Conservation (phyloP, 2,797 vertebrate species). For the Microtus obscurus region DNA sequence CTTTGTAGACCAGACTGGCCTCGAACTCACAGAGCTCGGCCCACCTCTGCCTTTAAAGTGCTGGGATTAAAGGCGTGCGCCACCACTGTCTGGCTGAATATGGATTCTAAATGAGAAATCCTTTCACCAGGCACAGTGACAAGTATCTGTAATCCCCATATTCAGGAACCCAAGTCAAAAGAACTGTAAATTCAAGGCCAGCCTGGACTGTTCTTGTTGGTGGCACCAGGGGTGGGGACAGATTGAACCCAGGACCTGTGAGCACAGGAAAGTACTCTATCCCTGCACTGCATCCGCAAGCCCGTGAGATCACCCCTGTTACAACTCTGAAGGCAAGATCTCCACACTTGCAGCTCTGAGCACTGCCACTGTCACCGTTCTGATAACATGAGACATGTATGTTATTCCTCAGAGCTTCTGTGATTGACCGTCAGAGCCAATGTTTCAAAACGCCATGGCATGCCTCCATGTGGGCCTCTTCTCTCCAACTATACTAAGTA, state of each 20-base stretch:
- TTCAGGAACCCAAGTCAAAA: neutral
- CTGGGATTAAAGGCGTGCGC: too few species aligned
- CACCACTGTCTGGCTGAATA: neutral
- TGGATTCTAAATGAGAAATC: neutral
- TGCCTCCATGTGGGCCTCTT: neutral
- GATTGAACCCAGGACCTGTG: neutral
- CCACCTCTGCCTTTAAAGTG: too few species aligned
- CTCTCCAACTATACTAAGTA: neutral
- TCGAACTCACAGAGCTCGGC: too few species aligned
- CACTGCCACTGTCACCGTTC: neutral
- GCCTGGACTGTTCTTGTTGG: neutral
- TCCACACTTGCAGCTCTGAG: neutral
- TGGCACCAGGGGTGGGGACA: neutral
- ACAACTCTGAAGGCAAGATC: neutral
- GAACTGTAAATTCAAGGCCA: neutral
- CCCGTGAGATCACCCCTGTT: neutral
- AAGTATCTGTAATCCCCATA: neutral
- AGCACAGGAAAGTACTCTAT: neutral
- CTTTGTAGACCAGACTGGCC: too few species aligned
- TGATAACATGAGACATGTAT: neutral
- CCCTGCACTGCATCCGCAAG: neutral
- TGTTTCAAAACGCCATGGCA: neutral
- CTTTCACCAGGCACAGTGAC: neutral
- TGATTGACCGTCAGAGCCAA: neutral
- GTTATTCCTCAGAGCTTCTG: conserved; percentile 6